phyloP scores from a whole-genome alignment of 2,888 invertebrate species.

The Chrysotoxum bicinctum region DNA sequence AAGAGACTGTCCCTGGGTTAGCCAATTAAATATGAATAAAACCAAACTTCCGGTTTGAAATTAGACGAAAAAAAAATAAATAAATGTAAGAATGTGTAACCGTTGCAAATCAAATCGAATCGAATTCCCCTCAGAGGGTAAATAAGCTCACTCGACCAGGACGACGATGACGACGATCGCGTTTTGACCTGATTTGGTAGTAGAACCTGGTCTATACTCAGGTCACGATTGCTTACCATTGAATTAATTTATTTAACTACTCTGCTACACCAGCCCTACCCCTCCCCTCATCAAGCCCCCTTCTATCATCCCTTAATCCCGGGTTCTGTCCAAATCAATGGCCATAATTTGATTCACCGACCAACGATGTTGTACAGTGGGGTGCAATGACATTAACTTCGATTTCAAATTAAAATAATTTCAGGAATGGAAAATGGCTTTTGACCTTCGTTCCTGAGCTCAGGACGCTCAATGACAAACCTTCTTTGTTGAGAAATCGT shows the following conservation, averaged over 20 bases:
- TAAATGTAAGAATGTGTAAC: not conserved
- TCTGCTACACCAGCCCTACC: not conserved
- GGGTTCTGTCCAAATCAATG: slow-evolving; percentile 35
- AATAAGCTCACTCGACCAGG: slow-evolving; percentile 59
- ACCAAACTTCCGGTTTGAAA: slow-evolving; percentile 55
- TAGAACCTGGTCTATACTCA: slow-evolving; percentile 7
- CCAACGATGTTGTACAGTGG: slow-evolving; percentile 4
- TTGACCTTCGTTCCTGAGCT: too few species aligned
- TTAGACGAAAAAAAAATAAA: slow-evolving; percentile 12
- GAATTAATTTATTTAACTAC: slow-evolving; percentile 63
- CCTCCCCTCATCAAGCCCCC: not conserved
- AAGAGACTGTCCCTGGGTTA: slow-evolving; percentile 18
- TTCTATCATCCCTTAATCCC: not conserved
- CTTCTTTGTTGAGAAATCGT: too few species aligned
- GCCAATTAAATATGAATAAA: slow-evolving; percentile 69
- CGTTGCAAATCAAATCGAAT: slow-evolving; percentile 47
- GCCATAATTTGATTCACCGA: slow-evolving; percentile 61
- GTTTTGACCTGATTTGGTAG: slow-evolving; percentile 62
- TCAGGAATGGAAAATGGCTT: too few species aligned
- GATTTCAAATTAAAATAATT: too few species aligned
- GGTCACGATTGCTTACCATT: slow-evolving; percentile 54
- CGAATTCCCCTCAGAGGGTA: slow-evolving; percentile 20
- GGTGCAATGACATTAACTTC: not conserved
- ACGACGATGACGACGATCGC: slow-evolving; percentile 33
- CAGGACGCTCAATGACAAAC: too few species aligned